phyloP scores from a whole-genome alignment of 1,140 invertebrate genomes.

The Hypothenemus hampei region DNA sequence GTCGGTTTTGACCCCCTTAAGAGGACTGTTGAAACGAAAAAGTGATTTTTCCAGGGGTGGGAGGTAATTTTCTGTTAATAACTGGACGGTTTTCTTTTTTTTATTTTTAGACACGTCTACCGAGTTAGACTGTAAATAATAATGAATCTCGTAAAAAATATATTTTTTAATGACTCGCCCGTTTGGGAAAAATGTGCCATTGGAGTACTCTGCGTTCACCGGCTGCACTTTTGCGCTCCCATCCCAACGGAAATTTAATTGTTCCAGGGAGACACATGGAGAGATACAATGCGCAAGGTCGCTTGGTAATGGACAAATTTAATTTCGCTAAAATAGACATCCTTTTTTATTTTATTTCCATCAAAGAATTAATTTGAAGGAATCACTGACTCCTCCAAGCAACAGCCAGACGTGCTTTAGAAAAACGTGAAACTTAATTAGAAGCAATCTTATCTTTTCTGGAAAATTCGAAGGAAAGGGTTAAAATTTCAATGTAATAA shows the following conservation, averaged over 20 bases:
- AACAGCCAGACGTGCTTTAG: too few relatives aligned
- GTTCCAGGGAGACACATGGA: constrained; percentile 16
- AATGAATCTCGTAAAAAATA: constrained; percentile 20
- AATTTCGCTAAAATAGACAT: constrained; percentile 9
- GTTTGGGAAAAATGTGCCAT: constrained; percentile 14
- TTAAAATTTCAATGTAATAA: too few relatives aligned
- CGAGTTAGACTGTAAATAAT: background rate
- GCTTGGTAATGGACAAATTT: constrained; percentile 8
- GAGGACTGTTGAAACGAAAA: background rate
- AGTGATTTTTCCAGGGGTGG: background rate
- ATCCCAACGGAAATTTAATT: constrained; percentile 21
- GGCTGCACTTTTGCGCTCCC: constrained; percentile 9
- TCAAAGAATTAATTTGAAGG: too few relatives aligned
- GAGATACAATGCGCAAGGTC: background rate
- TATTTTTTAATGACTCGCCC: constrained; percentile 23
- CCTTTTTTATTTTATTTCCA: background rate
- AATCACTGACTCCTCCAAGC: too few relatives aligned
- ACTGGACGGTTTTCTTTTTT: background rate
- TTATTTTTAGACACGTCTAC: background rate
- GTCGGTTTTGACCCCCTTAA: background rate
- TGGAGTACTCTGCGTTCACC: constrained; percentile 17
- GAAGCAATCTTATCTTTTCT: too few relatives aligned
- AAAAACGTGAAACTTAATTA: too few relatives aligned
- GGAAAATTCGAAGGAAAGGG: too few relatives aligned
- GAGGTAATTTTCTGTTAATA: background rate